Evolutionary conservation across 1,140 invertebrate species (phyloP).

Genomic region (Zaprionus gabonicus): DNA sequence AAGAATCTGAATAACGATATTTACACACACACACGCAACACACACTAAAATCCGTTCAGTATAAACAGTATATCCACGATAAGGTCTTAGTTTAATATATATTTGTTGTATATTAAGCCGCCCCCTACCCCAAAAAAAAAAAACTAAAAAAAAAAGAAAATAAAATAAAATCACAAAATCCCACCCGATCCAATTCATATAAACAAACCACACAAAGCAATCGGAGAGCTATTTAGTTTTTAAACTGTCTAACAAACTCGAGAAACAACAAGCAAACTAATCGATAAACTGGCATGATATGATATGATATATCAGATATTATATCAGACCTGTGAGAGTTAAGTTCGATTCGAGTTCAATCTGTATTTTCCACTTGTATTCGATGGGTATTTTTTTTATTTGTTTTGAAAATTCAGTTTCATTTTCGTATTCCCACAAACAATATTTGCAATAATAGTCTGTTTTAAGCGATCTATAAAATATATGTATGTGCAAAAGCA

Average conservation of each 20-base stretch:
- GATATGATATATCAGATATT: background rate
- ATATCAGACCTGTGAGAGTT: background rate
- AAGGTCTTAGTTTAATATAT: slow-evolving; percentile 33
- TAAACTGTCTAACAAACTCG: slow-evolving; percentile 9
- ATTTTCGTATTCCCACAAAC: background rate
- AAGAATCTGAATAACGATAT: slow-evolving; percentile 43
- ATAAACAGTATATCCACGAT: slow-evolving; percentile 25
- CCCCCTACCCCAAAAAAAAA: background rate
- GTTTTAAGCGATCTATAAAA: slow-evolving; percentile 35
- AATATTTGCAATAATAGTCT: slow-evolving; percentile 36
- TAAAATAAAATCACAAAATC: background rate
- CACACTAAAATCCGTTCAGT: slow-evolving; percentile 32
- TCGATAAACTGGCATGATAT: background rate
- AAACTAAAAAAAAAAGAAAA: background rate
- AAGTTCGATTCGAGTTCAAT: background rate
- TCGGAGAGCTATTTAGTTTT: slow-evolving; percentile 50
- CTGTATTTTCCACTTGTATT: background rate
- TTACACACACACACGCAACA: slow-evolving; percentile 3
- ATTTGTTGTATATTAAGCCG: slow-evolving; percentile 29
- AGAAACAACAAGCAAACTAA: background rate
- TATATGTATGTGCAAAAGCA: slow-evolving; percentile 40
- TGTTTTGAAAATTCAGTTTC: slow-evolving; percentile 12
- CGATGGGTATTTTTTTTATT: slow-evolving; percentile 5
- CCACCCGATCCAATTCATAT: slow-evolving; percentile 1
- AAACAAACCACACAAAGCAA: slow-evolving; percentile 28